Conservation (phyloP, 2,888 invertebrate species). For the Xanthia icteritia region DNA sequence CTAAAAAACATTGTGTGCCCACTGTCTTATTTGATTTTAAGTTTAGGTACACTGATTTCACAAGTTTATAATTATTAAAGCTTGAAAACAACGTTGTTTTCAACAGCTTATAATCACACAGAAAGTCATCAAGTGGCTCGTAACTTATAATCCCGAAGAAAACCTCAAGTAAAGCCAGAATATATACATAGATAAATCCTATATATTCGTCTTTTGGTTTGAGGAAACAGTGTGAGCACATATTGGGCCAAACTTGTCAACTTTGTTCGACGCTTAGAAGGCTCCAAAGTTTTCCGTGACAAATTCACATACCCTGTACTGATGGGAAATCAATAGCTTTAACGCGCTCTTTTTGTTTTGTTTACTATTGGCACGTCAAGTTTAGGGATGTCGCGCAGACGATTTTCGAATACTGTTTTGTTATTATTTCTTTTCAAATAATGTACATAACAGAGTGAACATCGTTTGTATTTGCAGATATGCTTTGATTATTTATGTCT, state of each 20-base stretch:
- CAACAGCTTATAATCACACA: not conserved
- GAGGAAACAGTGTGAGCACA: conserved; percentile 58
- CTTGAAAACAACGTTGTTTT: not conserved
- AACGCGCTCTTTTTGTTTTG: conserved; percentile 53
- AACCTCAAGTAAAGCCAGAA: conserved; percentile 30
- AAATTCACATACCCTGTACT: conserved; percentile 75
- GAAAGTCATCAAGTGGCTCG: conserved; percentile 15
- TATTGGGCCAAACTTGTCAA: conserved; percentile 64
- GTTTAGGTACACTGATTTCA: not conserved
- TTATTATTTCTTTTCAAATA: not conserved
- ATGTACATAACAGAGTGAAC: no score
- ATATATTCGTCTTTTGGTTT: conserved; percentile 50
- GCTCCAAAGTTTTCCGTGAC: conserved; percentile 77
- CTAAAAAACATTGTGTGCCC: no score
- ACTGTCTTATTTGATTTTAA: not conserved
- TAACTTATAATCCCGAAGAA: conserved; percentile 34
- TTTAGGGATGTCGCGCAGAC: conserved; percentile 9
- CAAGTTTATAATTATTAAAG: not conserved
- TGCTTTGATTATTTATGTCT: no score
- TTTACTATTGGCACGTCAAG: conserved; percentile 39
- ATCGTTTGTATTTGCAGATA: no score
- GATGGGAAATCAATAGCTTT: conserved; percentile 80
- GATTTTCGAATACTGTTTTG: not conserved
- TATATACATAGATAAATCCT: conserved; percentile 11
- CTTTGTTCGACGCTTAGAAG: conserved; percentile 59